Evolutionary conservation across 2,888 invertebrate species (phyloP), one percentile per base, ranked within the genome.

Genomic region (Drymonia ruficornis): DNA sequence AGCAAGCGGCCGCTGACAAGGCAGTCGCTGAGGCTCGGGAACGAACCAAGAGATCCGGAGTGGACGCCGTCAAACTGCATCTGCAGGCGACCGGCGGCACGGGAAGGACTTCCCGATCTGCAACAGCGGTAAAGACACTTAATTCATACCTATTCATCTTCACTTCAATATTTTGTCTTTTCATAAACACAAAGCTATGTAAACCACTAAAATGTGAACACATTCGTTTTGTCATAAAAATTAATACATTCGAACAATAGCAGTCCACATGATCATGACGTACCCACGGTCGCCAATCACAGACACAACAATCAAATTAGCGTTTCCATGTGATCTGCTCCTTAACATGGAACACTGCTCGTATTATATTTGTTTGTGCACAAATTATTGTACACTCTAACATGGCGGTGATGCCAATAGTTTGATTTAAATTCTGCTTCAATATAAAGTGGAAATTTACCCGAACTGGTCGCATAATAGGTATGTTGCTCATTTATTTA

Each of bases 61-160:
- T 91, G 40, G 92, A 91, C 23, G 92, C 92, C 34, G 92, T 92
- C 15, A 91, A 90, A 67, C 72, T 92, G 44, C 89, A 92, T 65
- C 74, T 91, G 40, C 57, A 91, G 63, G 73, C 74, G 28, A 91
- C 91, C 2, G 91, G 91, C 34, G 82, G 84, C 53, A 89, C 87
- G 15, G 92, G 92, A n/a, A 81, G 92, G 54, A 81, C 87, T 15
- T 92, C 92, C 13, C 83, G 92, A 55, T 92, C 92, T 53, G 92
- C 92, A 15, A 89, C 91, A 51, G 65, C 92, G 74, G 92, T 92
- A 83, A 67, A 62, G 36, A 52, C 8, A 12, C 40, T 31, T 31
- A n/a, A 36, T 13, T 31, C 31, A 31, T 8, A 12, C 5, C 31
- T 31, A 8, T 31, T 6, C 11, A 31, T 9, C 7, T 12, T 31